Base-by-base conservation (phyloP, 2,888 invertebrate species). In the Diabrotica balteata region DNA sequence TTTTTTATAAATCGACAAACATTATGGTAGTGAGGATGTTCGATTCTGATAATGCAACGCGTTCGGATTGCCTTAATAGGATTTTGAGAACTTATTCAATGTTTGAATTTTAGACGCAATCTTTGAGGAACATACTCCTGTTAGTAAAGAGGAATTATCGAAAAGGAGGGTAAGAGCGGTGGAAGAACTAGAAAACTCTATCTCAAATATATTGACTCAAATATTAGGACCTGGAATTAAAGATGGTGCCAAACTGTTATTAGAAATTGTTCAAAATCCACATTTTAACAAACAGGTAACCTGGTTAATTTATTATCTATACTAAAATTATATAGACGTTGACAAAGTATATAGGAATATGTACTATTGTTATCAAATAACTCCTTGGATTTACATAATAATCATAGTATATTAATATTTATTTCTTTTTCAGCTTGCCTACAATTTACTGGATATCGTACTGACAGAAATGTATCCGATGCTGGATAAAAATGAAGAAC, bases 361-460 rank as follows among this genome's bases (percentile, higher is more conserved):
- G n/a, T n/a, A 32, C 32, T 32, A 5, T 32, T 4, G 17, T 17
- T 17, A 17, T 17, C 17, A 17, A 17, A 17, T 17, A 32, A 5
- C 32, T 32, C 5, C 32, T 32, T 32, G 0, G 4, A 32, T 2
- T 32, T 32, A 32, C 32, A 32, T 32, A 32, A 32, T 32, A 32
- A 32, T 32, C 4, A 32, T 2, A 32, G 4, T 5, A 32, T 32
- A 32, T 32, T 32, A 32, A 32, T 32, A 32, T 32, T 32, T 32
- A 32, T 32, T 32, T 32, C 32, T 5, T 47, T 80, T 80, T 72
- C 70, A 84, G 90, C 84, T 95, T 74, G 89, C 90, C 70, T 95
- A 95, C 83, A 89, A 91, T 75, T 85, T 95, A 62, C 82, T 96
- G 74, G 96, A 96, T 82, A 86, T 91, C 63, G 86, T 94, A 63